Base-by-base conservation (phyloP, 2,113 vertebrate species). In the Calyptomena viridis region DNA sequence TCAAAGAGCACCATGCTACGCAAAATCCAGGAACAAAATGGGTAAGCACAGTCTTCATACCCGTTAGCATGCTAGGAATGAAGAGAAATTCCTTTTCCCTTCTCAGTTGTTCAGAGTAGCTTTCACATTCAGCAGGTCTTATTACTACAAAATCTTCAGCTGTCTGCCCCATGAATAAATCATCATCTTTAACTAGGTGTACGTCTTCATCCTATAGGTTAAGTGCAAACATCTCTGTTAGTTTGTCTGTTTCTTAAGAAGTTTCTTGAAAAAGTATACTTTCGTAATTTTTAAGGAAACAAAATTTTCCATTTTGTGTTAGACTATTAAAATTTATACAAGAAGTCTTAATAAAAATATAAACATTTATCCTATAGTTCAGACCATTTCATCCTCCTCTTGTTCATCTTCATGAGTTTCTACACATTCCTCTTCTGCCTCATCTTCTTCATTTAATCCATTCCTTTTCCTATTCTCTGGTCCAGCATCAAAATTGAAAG, bases 401-500 rank as follows among this genome's bases (percentile, higher is more conserved):
- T 95, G 97, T 67, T 96, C 97, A 28, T 76, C 95, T 20, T 86
- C 84, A 5, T 74, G 64, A 14, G 73, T 47, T 77, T 91, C 85
- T 6, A 87, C 89, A 37, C 93, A 97, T 62, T 97, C 96, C 25
- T 94, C 97, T 66, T 97, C 98, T 59, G 86, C 79, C 27, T 96
- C 97, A 31, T 98, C 97, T 2, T 82, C 97, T 52, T 96, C 97
- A 84, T 80, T 87, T 30, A 93, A 73, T 58, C 73, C 93, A 23
- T 44, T 86, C 39, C 69, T 89, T n/a, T 84, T 94, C 84, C 89
- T 97, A 63, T 75, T 95, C 20, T 97, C 96, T 31, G 97, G 98
- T n/a, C 99, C 98, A 1, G 98, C 96, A 93, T 99, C 98, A 97
- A 99, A 99, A 98, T 97, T 98, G 63, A 99, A 99, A 6, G 99